Evolutionary conservation across 2,888 invertebrate species (phyloP), one percentile per base, ranked within the genome.

Genomic region (Plagodis pulveraria): DNA sequence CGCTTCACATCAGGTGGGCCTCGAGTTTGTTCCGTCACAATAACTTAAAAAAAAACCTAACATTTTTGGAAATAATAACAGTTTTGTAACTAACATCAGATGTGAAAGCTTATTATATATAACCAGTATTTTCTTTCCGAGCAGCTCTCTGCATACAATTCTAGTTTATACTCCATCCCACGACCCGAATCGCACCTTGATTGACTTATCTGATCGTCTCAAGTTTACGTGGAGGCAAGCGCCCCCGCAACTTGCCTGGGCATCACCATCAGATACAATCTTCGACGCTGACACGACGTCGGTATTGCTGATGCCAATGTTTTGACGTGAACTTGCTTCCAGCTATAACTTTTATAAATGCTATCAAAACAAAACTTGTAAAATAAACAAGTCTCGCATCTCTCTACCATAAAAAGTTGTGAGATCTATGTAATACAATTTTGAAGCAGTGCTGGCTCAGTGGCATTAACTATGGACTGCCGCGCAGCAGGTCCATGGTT

Each of bases 151-250:
- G 11, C 33, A 33, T n/a, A 10, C 64, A 67, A 69, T 58, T 63
- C 6, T 42, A 67, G 65, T 70, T 63, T 58, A 71, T 72, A 67
- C 70, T 65, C 72, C 70, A 73, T 74, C 74, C 71, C 73, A 75
- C 72, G 73, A 65, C 70, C 69, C 67, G 68, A 69, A 43, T 71
- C 71, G 44, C 65, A 65, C 63, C 74, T 74, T 81, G 84, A 84
- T 84, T 87, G 88, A 88, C 84, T 86, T 87, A 89, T 88, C 88
- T 62, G 76, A 88, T 88, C 84, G 61, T 51, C 56, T 67, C 67
- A 67, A 74, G 77, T 80, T 80, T 77, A 9, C 50, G 78, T 78
- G 80, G 76, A 84, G 83, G 81, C 77, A 42, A 35, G 34, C 54
- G 34, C 11, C 38, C 40, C 36, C 35, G 33, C 12, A 56, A 50